These are phyloP conservation scores for Mormyrus iriodes DNA, from an alignment of 2,113 vertebrate species.

Conservation along the genomic window DNA sequence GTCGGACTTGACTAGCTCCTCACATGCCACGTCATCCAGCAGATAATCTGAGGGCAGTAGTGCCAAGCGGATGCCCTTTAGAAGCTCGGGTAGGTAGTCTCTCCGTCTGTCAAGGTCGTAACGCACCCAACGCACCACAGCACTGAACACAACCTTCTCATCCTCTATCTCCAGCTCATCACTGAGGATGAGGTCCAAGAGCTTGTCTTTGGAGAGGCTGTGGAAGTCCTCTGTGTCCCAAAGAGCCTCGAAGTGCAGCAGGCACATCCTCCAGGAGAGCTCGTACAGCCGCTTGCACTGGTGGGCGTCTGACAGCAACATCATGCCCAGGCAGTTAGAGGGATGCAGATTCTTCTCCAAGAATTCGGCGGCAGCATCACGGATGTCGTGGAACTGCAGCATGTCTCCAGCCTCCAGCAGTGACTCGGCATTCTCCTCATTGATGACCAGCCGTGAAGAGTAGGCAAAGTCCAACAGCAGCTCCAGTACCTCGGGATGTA, in stretches of 20 bases:
- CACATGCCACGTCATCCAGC: slow-evolving; percentile 74
- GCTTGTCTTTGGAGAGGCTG: slow-evolving; percentile 77
- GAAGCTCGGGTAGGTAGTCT: slow-evolving; percentile 73
- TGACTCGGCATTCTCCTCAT: slow-evolving; percentile 88
- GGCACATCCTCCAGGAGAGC: slow-evolving; percentile 87
- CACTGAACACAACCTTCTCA: slow-evolving; percentile 80
- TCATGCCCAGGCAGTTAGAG: slow-evolving; percentile 90
- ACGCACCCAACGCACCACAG: slow-evolving; percentile 82
- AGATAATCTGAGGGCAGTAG: slow-evolving; percentile 81
- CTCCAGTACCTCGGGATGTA: slow-evolving; percentile 90
- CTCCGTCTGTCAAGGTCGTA: slow-evolving; percentile 68
- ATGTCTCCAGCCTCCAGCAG: slow-evolving; percentile 89
- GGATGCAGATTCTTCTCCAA: slow-evolving; percentile 84
- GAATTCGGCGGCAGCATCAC: slow-evolving; percentile 84
- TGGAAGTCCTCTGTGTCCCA: slow-evolving; percentile 82
- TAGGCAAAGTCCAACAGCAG: slow-evolving; percentile 89
- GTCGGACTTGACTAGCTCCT: slow-evolving; percentile 76
- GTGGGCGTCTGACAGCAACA: slow-evolving; percentile 87
- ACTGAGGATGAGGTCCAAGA: slow-evolving; percentile 82
- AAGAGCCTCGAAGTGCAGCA: slow-evolving; percentile 80
- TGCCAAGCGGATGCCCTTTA: slow-evolving; percentile 76
- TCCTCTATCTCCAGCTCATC: slow-evolving; percentile 91
- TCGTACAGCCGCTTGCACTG: slow-evolving; percentile 86
- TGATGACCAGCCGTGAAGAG: slow-evolving; percentile 84
- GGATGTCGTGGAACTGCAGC: slow-evolving; percentile 88